A percentile compares a stretch with the other conserved stretches of the same genome.
These are phyloP conservation scores for Excalfactoria chinensis DNA, from an alignment of 2,113 vertebrate genomes.

Conservation along the genomic window DNA sequence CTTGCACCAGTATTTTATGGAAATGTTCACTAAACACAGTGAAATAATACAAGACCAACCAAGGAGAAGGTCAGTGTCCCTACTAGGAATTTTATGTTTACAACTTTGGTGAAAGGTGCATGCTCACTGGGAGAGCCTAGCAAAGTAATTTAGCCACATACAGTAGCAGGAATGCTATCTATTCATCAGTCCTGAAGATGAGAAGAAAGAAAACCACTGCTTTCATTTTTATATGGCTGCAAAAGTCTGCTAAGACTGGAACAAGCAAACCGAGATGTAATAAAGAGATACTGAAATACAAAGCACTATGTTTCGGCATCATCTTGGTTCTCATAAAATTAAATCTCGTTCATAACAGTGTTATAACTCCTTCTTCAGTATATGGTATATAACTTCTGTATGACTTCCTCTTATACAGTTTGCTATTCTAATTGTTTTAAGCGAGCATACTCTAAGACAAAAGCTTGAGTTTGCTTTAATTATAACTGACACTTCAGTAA, in stretches of 20 bases:
- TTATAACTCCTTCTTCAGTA: background rate
- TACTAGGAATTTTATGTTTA: background rate
- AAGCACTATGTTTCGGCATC: background rate
- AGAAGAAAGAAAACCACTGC: background rate
- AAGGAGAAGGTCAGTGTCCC: background rate
- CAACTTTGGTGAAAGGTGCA: background rate
- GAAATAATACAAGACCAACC: background rate
- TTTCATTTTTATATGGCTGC: background rate
- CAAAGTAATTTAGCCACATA: background rate
- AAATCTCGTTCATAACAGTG: background rate
- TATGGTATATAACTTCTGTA: background rate
- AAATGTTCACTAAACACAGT: background rate
- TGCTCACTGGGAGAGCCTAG: background rate
- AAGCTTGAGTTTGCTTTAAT: conserved; percentile 11
- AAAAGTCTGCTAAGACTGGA: background rate
- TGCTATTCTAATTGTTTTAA: conserved; percentile 66
- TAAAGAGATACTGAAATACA: background rate
- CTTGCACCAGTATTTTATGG: background rate
- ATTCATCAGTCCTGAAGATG: background rate
- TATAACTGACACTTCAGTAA: conserved; percentile 27
- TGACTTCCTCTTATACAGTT: background rate
- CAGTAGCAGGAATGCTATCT: background rate
- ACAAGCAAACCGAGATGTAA: background rate
- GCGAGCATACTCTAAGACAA: conserved; percentile 26
- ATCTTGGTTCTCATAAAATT: background rate